Base-by-base conservation (phyloP, 1,140 invertebrate genomes). In the Drosophila repletoides region DNA sequence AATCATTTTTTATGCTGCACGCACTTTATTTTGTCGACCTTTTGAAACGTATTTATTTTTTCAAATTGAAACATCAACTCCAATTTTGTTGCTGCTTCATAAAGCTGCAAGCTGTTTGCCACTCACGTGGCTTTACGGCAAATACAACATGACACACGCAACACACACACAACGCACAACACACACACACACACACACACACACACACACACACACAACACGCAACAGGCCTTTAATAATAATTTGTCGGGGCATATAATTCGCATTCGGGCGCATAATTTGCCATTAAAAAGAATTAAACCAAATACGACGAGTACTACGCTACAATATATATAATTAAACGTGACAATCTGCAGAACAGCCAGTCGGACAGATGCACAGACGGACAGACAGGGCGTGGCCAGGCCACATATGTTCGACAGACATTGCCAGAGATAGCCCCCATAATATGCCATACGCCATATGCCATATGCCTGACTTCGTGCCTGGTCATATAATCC, bases 221-320 rank as follows among this genome's bases (percentile, higher is more conserved):
- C n/a, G 38, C 28, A 43, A 51, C 31, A 61, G 21, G 61, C 51
- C 58, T 75, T 55, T 63, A 74, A 69, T 69, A 58, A 33, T 63
- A 69, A 66, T 69, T 40, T 38, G 64, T 56, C 56, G 34, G 29
- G 48, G 45, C 71, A 45, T 72, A 28, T 74, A 75, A 75, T 64
- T 52, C 48, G 38, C 38, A 34, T 26, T 48, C 33, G 28, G 22
- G n/a, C 71, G 29, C 43, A 75, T 75, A 75, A 75, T 75, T 67
- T 60, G 72, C 59, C 72, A 72, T 72, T 60, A 61, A 73, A 73
- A 74, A 51, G 34, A 41, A 60, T 72, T 72, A 61, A 40, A 38
- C 72, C 58, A 60, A 53, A 55, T 48, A 48, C 45, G n/a, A n/a
- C n/a, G n/a, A n/a, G n/a, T n/a, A n/a, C n/a, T n/a, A 14, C 41